phyloP scores from a whole-genome alignment of 2,888 invertebrate species.

The Drosophila atroscutellata region DNA sequence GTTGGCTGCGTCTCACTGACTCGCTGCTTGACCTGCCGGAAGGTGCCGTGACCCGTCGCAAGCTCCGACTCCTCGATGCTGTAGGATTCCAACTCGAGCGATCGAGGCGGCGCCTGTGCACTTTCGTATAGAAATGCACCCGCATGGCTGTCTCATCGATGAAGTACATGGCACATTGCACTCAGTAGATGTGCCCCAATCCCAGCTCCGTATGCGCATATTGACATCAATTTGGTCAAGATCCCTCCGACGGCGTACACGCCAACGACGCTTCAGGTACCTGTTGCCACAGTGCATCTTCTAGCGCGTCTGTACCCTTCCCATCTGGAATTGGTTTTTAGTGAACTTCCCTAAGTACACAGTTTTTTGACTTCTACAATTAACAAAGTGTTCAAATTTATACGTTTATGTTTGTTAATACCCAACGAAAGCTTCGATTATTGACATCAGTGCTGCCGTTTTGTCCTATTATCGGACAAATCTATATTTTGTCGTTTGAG shows the following conservation, averaged over 20 bases:
- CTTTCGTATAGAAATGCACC: constrained; percentile 94
- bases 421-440: neutral
- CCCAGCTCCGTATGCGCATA: constrained; percentile 89
- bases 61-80: constrained; percentile 95
- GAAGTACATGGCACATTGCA: constrained; percentile 97
- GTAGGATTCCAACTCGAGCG: constrained; percentile 94
- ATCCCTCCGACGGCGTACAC: constrained; percentile 91
- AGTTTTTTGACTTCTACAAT: neutral
- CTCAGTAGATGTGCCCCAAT: constrained; percentile 95
- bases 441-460: neutral
- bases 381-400: neutral
- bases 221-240: constrained; percentile 93
- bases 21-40: constrained; percentile 89
- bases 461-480: neutral
- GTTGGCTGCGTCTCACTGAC: constrained; percentile 89
- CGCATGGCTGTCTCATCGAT: constrained; percentile 91
- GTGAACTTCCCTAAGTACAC: constrained; percentile 1
- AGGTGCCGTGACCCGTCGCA: constrained; percentile 95
- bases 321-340: constrained; percentile 76
- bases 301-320: constrained; percentile 91
- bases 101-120: constrained; percentile 94
- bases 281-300: constrained; percentile 93
- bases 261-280: constrained; percentile 91
- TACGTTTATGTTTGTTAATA: neutral
- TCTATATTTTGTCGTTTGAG: neutral